These are phyloP conservation scores for Empidonax alnorum DNA, from an alignment of 2,113 vertebrate species.

Conservation along the genomic window DNA sequence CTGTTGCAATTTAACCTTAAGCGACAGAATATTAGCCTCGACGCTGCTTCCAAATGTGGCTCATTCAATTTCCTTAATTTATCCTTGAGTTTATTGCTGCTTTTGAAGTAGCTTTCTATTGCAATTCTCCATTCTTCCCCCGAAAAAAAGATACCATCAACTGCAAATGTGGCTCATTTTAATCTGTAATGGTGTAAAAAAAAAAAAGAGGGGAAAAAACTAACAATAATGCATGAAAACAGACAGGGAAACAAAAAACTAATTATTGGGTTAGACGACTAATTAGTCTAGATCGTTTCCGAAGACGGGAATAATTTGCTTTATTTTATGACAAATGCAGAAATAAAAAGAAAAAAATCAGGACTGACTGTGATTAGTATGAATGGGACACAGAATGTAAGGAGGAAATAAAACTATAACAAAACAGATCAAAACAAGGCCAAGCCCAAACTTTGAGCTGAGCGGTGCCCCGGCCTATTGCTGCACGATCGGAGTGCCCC, in stretches of 20 bases:
- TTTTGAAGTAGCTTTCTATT: conserved; percentile 80
- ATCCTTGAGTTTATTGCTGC: conserved; percentile 87
- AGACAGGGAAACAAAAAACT: conserved; percentile 87
- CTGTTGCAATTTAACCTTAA: conserved; percentile 85
- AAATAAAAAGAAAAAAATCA: conserved; percentile 85
- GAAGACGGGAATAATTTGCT: conserved; percentile 85
- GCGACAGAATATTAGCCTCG: conserved; percentile 84
- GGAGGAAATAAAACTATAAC: conserved; percentile 80
- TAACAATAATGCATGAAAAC: conserved; percentile 87
- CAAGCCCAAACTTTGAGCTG: conserved; percentile 75
- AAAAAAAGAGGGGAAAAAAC: conserved; percentile 78
- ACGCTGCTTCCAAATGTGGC: conserved; percentile 83
- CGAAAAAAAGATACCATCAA: conserved; percentile 83
- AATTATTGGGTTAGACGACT: conserved; percentile 88
- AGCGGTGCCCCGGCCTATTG: conserved; percentile 61
- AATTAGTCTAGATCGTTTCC: conserved; percentile 87
- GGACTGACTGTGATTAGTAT: conserved; percentile 83
- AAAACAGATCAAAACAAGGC: conserved; percentile 80
- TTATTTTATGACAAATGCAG: conserved; percentile 88
- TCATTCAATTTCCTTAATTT: conserved; percentile 90
- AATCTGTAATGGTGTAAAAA: conserved; percentile 85
- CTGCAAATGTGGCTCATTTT: conserved; percentile 86
- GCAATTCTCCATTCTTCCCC: conserved; percentile 83
- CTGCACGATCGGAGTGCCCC: conserved; percentile 43
- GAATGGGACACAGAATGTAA: conserved; percentile 80